Percentiles rank a stretch among this genome's conserved stretches.
These are phyloP conservation scores for Agrypnia vestita DNA, from an alignment of 1,140 invertebrate genomes.

Conservation along the genomic window DNA sequence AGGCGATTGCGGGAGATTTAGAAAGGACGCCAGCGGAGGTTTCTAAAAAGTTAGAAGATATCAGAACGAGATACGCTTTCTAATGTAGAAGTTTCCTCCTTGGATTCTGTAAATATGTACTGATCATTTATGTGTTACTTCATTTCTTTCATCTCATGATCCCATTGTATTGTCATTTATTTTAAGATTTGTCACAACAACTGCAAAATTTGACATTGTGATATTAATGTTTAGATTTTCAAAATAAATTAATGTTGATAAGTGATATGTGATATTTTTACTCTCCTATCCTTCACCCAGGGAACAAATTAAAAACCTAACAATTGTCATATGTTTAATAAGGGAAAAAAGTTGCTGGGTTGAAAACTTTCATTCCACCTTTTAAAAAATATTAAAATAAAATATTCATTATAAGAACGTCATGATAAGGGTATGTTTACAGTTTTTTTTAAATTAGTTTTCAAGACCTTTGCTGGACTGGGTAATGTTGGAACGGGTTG, in stretches of 20 bases:
- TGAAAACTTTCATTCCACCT: too few species aligned
- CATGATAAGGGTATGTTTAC: too few species aligned
- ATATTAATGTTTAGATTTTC: constrained; percentile 33
- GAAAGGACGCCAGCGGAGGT: constrained; percentile 97
- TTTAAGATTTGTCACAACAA: constrained; percentile 18
- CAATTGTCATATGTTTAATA: too few species aligned
- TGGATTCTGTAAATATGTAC: constrained; percentile 9
- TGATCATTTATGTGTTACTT: neutral
- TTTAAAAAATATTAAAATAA: too few species aligned
- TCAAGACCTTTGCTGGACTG: too few species aligned
- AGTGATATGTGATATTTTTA: constrained; percentile 1
- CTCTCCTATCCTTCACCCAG: neutral
- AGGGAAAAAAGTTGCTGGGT: too few species aligned
- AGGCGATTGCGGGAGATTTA: constrained; percentile 94
- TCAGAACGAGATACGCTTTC: constrained; percentile 95
- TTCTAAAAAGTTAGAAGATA: constrained; percentile 95
- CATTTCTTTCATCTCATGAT: constrained; percentile 23
- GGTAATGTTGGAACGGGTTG: too few species aligned
- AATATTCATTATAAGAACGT: too few species aligned
- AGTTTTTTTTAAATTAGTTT: too few species aligned
- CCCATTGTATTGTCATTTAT: constrained; percentile 10
- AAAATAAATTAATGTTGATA: constrained; percentile 19
- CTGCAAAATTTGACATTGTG: constrained; percentile 29
- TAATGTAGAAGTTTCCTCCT: constrained; percentile 74
- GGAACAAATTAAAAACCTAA: too few species aligned